phyloP scores from a whole-genome alignment of 37 sponge, comb jelly and placozoan species.

The Mnemiopsis leidyi region DNA sequence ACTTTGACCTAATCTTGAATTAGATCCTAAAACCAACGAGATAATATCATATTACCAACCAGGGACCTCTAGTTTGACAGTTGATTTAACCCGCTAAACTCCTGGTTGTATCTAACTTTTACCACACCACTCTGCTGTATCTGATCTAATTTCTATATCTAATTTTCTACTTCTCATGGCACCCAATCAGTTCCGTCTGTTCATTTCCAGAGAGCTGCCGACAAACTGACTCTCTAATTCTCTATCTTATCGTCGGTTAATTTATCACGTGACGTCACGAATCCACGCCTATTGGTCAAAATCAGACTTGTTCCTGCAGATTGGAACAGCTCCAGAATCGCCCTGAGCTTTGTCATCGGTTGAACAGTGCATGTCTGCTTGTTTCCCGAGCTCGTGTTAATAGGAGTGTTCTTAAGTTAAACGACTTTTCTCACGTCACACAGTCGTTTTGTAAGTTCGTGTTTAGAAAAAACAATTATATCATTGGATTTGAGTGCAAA shows the following conservation, averaged over 20 bases:
- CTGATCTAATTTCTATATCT: not conserved
- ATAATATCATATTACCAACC: too few species aligned
- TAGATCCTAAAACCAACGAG: too few species aligned
- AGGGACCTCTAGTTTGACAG: too few species aligned
- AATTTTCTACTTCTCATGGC: not conserved
- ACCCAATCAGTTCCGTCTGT: not conserved
- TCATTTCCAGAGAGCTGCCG: not conserved
- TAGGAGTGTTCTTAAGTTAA: not conserved
- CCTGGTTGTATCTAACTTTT: too few species aligned
- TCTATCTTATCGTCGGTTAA: not conserved
- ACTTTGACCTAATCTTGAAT: too few species aligned
- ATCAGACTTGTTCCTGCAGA: not conserved
- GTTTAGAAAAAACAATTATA: not conserved
- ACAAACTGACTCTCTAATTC: not conserved
- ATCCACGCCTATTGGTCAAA: not conserved
- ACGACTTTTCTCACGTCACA: not conserved
- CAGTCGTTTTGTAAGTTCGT: not conserved
- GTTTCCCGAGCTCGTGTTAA: not conserved
- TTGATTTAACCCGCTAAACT: too few species aligned
- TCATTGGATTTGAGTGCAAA: not conserved
- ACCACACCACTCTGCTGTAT: too few species aligned
- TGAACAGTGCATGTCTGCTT: not conserved
- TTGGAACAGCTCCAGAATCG: not conserved
- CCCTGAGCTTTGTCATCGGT: not conserved
- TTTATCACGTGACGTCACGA: not conserved